Percentiles rank a stretch among this genome's conserved stretches.
Conservation (phyloP, 2,888 invertebrate species). For the Agrochola lota region DNA sequence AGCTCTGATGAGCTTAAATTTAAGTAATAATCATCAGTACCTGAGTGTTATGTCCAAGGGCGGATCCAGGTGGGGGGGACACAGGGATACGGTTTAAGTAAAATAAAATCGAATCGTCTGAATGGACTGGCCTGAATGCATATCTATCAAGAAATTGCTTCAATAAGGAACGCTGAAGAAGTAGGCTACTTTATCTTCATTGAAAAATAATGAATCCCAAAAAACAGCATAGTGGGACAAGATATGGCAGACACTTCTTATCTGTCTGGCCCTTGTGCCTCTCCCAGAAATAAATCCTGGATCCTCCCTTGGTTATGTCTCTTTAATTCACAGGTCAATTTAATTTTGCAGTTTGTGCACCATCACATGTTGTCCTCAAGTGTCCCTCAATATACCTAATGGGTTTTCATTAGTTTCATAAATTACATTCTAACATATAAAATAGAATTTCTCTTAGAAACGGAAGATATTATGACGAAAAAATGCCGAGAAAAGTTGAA, state of each 20-base stretch:
- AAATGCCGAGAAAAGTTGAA: constrained; percentile 7
- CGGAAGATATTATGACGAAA: background rate
- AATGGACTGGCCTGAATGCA: too few relatives aligned
- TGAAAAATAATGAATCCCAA: too few relatives aligned
- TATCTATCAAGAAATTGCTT: too few relatives aligned
- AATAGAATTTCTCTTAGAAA: background rate
- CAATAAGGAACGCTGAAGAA: too few relatives aligned
- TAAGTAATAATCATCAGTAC: background rate
- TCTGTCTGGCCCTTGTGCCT: too few relatives aligned
- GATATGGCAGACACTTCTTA: too few relatives aligned
- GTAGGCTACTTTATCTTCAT: too few relatives aligned
- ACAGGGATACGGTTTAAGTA: too few relatives aligned
- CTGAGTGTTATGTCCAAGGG: background rate
- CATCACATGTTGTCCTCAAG: background rate
- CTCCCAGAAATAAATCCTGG: too few relatives aligned
- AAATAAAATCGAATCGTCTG: too few relatives aligned
- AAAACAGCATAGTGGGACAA: too few relatives aligned
- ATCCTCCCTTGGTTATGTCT: background rate
- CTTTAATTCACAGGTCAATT: background rate
- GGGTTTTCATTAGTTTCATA: background rate
- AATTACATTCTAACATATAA: background rate
- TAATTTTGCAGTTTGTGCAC: background rate
- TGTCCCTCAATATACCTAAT: background rate
- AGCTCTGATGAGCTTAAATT: constrained; percentile 7
- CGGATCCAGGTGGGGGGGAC: too few relatives aligned